Percentiles rank a stretch among this genome's conserved stretches.
Conservation (phyloP, 2,888 invertebrate species). For the Nebria salina region DNA sequence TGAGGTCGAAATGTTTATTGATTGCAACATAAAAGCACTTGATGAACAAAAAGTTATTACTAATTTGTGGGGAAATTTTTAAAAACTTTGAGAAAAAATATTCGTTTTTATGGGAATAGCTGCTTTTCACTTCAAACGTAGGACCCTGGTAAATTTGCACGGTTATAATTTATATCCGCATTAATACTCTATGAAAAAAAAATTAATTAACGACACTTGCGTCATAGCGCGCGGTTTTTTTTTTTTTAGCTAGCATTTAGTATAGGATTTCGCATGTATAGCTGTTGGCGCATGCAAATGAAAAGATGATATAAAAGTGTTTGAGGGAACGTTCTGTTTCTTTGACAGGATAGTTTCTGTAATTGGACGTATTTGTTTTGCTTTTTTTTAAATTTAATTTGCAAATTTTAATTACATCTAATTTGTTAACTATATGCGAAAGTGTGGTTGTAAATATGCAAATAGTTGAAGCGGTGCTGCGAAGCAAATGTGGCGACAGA, state of each 20-base stretch:
- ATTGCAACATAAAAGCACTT: not conserved
- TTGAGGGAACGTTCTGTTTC: not conserved
- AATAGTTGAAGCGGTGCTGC: too few species aligned
- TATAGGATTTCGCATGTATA: not conserved
- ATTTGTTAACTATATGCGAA: too few species aligned
- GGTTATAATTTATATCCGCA: not conserved
- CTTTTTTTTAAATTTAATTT: not conserved
- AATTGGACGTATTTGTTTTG: not conserved
- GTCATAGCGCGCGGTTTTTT: not conserved
- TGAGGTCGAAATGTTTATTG: not conserved
- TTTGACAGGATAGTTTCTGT: not conserved
- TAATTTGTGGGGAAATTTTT: too few species aligned
- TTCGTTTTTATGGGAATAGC: not conserved
- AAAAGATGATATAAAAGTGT: not conserved
- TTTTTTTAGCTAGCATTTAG: not conserved
- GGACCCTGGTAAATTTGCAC: not conserved
- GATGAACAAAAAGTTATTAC: not conserved
- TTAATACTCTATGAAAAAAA: conserved; percentile 29
- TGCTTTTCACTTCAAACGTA: too few species aligned
- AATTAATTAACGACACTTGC: conserved; percentile 39
- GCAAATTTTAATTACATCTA: not conserved
- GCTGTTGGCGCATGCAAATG: not conserved
- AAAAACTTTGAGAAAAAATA: not conserved
- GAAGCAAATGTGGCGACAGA: too few species aligned
- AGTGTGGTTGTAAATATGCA: too few species aligned